Evolutionary conservation across 23 tunicate species (phyloP).

Genomic region (Halocynthia roretzi): DNA sequence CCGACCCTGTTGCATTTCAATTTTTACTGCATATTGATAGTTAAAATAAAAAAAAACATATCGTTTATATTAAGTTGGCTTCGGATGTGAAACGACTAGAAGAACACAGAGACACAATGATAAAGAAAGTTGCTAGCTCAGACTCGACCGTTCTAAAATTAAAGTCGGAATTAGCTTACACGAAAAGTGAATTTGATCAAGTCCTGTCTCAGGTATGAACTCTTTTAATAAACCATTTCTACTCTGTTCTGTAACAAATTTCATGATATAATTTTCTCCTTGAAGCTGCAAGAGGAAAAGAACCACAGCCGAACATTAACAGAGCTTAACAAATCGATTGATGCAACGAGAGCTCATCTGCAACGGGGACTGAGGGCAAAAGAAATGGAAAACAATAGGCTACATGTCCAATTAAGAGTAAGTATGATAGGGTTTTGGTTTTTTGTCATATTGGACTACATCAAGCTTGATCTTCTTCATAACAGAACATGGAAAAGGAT

Average conservation of each 20-base stretch:
- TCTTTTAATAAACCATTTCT: neutral
- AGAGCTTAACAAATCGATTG: conserved; percentile 81
- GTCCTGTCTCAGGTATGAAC: conserved; percentile 30
- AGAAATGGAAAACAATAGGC: conserved; percentile 88
- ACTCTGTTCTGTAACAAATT: neutral
- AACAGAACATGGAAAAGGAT: conserved; percentile 64
- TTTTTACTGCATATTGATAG: too few relatives aligned
- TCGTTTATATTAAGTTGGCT: conserved; percentile 8
- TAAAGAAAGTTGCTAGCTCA: conserved; percentile 75
- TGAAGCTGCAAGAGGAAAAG: conserved; percentile 60
- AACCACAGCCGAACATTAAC: conserved; percentile 60
- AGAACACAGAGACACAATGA: conserved; percentile 76
- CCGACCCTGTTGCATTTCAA: too few relatives aligned
- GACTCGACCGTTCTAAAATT: conserved; percentile 54
- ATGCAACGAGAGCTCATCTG: conserved; percentile 81
- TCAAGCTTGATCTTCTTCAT: neutral
- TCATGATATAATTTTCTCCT: neutral
- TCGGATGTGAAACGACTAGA: conserved; percentile 71
- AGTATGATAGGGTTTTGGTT: neutral
- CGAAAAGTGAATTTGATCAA: conserved; percentile 47
- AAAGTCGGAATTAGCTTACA: conserved; percentile 46
- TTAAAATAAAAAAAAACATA: too few relatives aligned
- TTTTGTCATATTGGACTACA: neutral
- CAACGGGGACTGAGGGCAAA: conserved; percentile 75
- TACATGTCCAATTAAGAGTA: conserved; percentile 79